phyloP scores from a whole-genome alignment of 2,797 vertebrate genomes.

The Leptoclinus maculatus region DNA sequence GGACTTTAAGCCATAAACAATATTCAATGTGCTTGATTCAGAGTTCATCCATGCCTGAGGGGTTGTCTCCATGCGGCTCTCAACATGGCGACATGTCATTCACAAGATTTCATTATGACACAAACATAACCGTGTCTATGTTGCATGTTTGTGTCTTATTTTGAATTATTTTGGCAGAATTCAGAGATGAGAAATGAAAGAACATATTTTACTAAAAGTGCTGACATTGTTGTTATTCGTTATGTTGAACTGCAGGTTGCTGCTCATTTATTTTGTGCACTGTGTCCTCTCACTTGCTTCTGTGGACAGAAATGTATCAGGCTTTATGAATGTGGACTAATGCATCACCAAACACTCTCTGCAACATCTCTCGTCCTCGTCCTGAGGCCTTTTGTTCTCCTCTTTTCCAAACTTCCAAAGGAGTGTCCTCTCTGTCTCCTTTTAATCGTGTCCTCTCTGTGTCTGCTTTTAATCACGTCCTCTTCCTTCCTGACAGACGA shows the following conservation, averaged over 20 bases:
- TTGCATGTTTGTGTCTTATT: neutral
- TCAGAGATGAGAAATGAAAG: neutral
- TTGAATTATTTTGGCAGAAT: neutral
- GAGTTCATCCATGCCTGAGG: neutral
- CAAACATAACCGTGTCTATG: neutral
- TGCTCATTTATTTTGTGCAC: neutral
- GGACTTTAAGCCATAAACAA: neutral
- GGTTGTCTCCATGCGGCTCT: neutral
- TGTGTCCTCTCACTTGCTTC: no score
- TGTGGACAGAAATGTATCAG: neutral
- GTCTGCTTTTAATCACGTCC: neutral
- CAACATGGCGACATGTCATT: neutral
- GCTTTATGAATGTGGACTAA: neutral
- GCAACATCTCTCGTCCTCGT: neutral
- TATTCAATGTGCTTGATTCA: neutral
- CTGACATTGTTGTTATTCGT: neutral
- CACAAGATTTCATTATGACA: neutral
- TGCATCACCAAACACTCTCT: neutral
- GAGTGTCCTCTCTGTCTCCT: neutral
- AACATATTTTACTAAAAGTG: neutral
- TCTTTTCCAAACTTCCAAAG: neutral
- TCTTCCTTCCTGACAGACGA: conserved; percentile 79
- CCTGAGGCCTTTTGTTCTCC: neutral
- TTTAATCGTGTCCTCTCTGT: neutral
- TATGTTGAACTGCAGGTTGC: neutral